Evolutionary conservation across 2,888 invertebrate species (phyloP).

Genomic region (Sphaerophoria taeniata): DNA sequence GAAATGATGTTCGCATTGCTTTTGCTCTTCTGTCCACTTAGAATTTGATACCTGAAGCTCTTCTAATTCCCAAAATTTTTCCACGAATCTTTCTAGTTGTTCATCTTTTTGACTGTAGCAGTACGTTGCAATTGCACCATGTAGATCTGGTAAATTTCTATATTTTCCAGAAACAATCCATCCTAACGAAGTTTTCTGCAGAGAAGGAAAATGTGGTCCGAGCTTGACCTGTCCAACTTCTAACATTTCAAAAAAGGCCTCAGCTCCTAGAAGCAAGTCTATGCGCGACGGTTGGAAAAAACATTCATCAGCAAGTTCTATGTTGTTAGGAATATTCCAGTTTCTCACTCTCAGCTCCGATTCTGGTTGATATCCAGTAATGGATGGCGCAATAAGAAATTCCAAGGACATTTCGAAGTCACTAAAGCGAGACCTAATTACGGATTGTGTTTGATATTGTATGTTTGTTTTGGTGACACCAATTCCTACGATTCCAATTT

Average conservation of each 20-base stretch:
- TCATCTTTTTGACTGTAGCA: neutral
- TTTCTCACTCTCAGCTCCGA: constrained; percentile 12
- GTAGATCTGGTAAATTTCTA: neutral
- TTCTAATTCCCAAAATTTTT: constrained; percentile 43
- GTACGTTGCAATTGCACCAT: neutral
- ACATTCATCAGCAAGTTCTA: constrained; percentile 60
- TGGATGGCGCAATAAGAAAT: constrained; percentile 51
- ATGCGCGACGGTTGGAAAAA: constrained; percentile 48
- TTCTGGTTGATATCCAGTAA: constrained; percentile 66
- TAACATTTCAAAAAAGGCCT: constrained; percentile 31
- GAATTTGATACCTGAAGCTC: constrained; percentile 19
- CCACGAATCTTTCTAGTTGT: constrained; percentile 18
- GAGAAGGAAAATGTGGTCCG: neutral
- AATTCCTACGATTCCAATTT: constrained; percentile 43
- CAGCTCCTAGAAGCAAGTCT: constrained; percentile 42
- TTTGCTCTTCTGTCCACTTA: constrained; percentile 40
- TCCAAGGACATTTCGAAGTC: constrained; percentile 51
- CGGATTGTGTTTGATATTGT: constrained; percentile 40
- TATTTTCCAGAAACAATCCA: constrained; percentile 58
- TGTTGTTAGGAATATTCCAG: constrained; percentile 50
- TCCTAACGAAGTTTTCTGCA: constrained; percentile 48
- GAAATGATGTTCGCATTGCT: constrained; percentile 33
- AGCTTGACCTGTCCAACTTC: constrained; percentile 43
- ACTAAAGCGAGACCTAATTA: constrained; percentile 42
- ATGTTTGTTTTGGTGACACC: constrained; percentile 47